Conservation (phyloP, 2,113 vertebrate genomes). For the Sarotherodon lohbergeri region DNA sequence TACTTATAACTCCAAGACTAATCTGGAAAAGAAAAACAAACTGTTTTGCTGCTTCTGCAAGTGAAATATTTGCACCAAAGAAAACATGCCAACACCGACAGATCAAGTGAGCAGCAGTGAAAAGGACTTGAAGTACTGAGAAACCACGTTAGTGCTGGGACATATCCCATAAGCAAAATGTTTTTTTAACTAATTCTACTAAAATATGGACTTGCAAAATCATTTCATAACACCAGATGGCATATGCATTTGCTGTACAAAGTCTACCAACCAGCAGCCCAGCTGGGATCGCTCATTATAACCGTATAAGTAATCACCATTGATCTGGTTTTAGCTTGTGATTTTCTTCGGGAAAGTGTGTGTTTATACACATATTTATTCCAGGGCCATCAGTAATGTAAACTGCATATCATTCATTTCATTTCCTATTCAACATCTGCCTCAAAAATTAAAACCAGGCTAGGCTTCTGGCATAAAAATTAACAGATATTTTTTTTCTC, state of each 20-base stretch:
- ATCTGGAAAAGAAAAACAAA: not conserved
- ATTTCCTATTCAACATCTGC: not conserved
- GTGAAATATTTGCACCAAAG: not conserved
- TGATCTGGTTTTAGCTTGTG: not conserved
- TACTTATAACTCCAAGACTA: not conserved
- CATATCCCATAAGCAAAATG: not conserved
- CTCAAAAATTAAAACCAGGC: not conserved
- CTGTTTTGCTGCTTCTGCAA: not conserved
- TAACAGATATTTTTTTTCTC: not conserved
- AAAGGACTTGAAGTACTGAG: not conserved
- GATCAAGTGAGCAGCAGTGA: not conserved
- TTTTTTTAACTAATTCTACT: not conserved
- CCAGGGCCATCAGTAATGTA: not conserved
- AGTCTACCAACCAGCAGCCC: not conserved
- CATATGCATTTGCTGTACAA: not conserved
- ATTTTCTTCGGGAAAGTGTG: not conserved
- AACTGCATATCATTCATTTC: not conserved
- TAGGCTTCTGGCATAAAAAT: not conserved
- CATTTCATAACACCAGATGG: not conserved
- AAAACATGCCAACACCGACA: not conserved
- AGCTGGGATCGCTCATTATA: not conserved
- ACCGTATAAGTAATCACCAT: not conserved
- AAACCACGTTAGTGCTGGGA: not conserved
- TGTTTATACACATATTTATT: not conserved
- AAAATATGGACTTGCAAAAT: not conserved